These are phyloP conservation scores for Enteromius thamalakanensis DNA, from an alignment of 2,797 vertebrate genomes.

Conservation along the genomic window DNA sequence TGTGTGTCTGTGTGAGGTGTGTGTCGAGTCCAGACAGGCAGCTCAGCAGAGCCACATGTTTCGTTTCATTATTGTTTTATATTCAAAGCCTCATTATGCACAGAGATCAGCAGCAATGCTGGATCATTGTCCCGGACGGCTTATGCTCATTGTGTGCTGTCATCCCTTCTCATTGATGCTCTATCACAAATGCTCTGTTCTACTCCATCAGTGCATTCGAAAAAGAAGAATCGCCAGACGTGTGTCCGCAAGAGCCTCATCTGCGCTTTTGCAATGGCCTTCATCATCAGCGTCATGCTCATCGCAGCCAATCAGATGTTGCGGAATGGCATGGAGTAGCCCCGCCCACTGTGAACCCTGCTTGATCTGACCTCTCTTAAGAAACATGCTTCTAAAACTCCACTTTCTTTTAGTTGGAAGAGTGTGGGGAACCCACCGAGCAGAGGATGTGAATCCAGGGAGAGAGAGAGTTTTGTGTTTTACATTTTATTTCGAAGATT, in stretches of 20 bases:
- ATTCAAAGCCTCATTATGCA: slow-evolving; percentile 43
- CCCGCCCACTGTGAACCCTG: slow-evolving; percentile 80
- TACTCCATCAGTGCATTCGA: slow-evolving; percentile 74
- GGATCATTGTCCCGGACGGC: slow-evolving; percentile 27
- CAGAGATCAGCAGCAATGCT: slow-evolving; percentile 11
- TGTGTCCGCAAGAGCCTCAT: slow-evolving; percentile 98
- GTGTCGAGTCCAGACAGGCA: slow-evolving; percentile 3
- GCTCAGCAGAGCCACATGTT: not conserved
- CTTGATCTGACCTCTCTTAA: slow-evolving; percentile 65
- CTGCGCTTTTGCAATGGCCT: slow-evolving; percentile 98
- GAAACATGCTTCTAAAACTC: slow-evolving; percentile 21
- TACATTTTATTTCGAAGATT: slow-evolving; percentile 16
- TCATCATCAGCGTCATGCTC: slow-evolving; percentile 99
- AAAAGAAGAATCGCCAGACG: slow-evolving; percentile 91
- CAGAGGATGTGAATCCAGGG: slow-evolving; percentile 16
- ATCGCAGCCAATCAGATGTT: slow-evolving; percentile 99
- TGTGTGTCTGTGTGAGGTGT: not conserved
- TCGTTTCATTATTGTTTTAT: slow-evolving; percentile 32
- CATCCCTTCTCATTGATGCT: slow-evolving; percentile 38
- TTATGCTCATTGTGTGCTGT: slow-evolving; percentile 34
- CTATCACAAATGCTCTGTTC: slow-evolving; percentile 35
- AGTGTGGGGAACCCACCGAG: slow-evolving; percentile 32
- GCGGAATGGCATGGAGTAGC: slow-evolving; percentile 98
- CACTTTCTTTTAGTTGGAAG: slow-evolving; percentile 32
- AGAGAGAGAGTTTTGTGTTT: not conserved